Percentiles rank a stretch among this genome's conserved stretches.
Evolutionary conservation across 2,888 invertebrate genomes (phyloP).

Genomic region (Eutolmus rufibarbis): DNA sequence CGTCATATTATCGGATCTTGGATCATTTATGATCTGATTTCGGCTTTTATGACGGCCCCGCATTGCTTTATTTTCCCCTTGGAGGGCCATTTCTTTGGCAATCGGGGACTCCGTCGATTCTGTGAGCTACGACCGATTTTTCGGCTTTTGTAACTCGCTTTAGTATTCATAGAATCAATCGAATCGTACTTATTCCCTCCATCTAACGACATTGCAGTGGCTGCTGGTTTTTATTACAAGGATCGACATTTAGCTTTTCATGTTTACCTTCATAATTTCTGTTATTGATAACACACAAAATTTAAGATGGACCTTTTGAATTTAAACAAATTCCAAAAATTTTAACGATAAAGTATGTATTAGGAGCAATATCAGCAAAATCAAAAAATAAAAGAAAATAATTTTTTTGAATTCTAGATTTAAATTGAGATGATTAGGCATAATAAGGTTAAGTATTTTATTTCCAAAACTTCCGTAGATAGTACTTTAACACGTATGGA

Average conservation of each 20-base stretch:
- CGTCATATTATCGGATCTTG: background rate
- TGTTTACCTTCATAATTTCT: background rate
- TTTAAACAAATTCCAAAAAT: too few species aligned
- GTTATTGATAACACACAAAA: background rate
- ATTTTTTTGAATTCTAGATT: too few species aligned
- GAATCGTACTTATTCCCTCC: background rate
- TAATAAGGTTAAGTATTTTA: too few species aligned
- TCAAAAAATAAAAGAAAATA: too few species aligned
- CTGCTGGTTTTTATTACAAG: background rate
- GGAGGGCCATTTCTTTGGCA: background rate
- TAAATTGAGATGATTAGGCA: too few species aligned
- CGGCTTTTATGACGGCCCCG: background rate
- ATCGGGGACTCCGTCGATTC: background rate
- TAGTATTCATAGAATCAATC: background rate
- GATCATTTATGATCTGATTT: constrained; percentile 26
- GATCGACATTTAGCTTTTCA: background rate
- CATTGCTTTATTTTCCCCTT: background rate
- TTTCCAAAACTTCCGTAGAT: too few species aligned
- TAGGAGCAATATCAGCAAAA: too few species aligned
- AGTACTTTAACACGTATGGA: too few species aligned
- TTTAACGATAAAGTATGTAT: too few species aligned
- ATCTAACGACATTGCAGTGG: background rate
- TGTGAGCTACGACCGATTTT: background rate
- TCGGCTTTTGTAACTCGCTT: background rate
- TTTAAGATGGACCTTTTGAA: background rate